Conservation (phyloP, 2,113 vertebrate genomes). For the Chlorodrepanis virens region DNA sequence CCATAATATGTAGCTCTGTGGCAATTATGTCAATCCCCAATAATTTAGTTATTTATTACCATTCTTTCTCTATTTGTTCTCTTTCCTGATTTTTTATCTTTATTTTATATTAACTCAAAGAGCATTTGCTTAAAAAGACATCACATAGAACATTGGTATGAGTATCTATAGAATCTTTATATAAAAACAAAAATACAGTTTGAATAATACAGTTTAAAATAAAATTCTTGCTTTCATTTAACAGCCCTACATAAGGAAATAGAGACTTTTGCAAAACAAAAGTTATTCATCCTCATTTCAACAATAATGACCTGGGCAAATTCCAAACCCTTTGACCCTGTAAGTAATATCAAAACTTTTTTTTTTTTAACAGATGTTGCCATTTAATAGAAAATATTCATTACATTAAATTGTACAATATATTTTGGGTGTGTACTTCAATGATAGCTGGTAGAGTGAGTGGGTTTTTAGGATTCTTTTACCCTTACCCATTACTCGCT, state of each 20-base stretch:
- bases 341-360: constrained; percentile 65
- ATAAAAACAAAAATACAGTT: neutral
- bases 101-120: neutral
- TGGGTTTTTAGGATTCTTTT: neutral
- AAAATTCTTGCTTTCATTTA: neutral
- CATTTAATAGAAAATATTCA: neutral
- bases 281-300: constrained; percentile 90
- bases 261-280: constrained; percentile 72
- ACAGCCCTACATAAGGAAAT: constrained; percentile 79
- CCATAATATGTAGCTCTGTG: neutral
- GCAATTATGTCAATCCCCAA: neutral
- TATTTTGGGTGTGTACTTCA: neutral
- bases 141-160: neutral
- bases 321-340: constrained; percentile 78
- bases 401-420: neutral
- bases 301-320: constrained; percentile 91
- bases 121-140: neutral
- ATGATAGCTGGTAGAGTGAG: neutral
- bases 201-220: neutral
- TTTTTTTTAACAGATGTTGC: neutral
- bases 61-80: neutral
- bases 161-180: neutral
- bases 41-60: neutral
- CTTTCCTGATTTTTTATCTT: neutral
- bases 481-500: neutral